These are phyloP conservation scores for Dendroctonus ponderosae DNA, from an alignment of 1,140 invertebrate species.

Conservation along the genomic window DNA sequence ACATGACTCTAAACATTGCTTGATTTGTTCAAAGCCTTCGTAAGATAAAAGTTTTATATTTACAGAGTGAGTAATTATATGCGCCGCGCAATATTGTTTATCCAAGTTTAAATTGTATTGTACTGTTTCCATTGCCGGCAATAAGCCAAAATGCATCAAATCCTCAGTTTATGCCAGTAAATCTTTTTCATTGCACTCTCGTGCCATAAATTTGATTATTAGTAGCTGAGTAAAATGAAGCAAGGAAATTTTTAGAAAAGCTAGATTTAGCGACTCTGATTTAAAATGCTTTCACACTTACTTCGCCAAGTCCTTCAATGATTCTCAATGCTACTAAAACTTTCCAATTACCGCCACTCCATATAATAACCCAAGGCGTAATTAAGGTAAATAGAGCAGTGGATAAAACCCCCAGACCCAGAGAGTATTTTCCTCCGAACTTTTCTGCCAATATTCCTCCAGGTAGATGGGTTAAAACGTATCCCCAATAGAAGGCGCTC, in stretches of 20 bases:
- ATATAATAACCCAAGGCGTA: slow-evolving; percentile 63
- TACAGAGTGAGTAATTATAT: no score
- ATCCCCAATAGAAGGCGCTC: slow-evolving; percentile 73
- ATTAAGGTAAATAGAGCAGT: slow-evolving; percentile 73
- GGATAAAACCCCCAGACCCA: slow-evolving; percentile 70
- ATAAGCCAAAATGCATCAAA: no score
- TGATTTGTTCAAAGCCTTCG: no score
- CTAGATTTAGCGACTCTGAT: not conserved
- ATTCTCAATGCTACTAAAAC: slow-evolving; percentile 63
- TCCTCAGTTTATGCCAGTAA: no score
- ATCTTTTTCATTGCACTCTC: no score
- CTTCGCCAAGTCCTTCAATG: slow-evolving; percentile 69
- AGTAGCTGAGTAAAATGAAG: no score
- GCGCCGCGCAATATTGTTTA: no score
- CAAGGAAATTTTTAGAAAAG: not conserved
- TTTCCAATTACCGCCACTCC: slow-evolving; percentile 57
- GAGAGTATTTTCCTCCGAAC: slow-evolving; percentile 74
- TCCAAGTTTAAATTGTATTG: no score
- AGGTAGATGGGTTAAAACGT: slow-evolving; percentile 70
- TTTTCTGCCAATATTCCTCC: slow-evolving; percentile 73
- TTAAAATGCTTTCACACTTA: slow-evolving; percentile 39
- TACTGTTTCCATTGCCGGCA: no score
- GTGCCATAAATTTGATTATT: no score
- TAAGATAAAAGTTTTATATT: no score
- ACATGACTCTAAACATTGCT: no score